Conservation (phyloP, 2,113 vertebrate species). For the Perca flavescens region DNA sequence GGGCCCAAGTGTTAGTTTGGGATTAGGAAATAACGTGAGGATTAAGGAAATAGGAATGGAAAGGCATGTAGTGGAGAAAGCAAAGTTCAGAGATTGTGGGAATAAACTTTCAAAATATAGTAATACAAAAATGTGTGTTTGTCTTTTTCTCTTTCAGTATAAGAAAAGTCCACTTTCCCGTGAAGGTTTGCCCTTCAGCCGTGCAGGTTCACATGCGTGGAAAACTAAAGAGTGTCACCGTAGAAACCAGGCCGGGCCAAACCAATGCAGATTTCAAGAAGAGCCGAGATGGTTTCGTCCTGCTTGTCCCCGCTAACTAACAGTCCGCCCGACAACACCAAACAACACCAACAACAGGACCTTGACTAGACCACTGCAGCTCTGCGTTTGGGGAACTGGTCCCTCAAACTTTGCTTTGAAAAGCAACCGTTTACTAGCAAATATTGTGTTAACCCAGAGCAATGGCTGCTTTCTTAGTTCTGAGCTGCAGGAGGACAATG, state of each 20-base stretch:
- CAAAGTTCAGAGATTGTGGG: background rate
- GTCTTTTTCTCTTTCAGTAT: constrained; percentile 78
- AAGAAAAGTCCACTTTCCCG: constrained; percentile 76
- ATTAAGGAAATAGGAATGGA: background rate
- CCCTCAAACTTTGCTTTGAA: background rate
- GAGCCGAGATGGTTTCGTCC: constrained; percentile 83
- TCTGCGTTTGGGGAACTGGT: background rate
- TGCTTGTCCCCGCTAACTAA: constrained; percentile 83
- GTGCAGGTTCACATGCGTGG: constrained; percentile 86
- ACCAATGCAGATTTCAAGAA: constrained; percentile 87
- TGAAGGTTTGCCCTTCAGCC: constrained; percentile 83
- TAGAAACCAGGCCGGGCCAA: constrained; percentile 79
- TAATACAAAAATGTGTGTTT: constrained; percentile 27
- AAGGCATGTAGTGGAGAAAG: background rate
- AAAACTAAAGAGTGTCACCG: constrained; percentile 80
- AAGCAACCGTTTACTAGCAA: background rate
- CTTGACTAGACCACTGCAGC: background rate
- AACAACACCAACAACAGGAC: background rate
- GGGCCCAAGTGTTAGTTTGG: background rate
- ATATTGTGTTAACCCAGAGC: background rate
- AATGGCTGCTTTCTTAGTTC: constrained; percentile 17
- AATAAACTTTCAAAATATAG: background rate
- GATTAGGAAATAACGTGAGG: background rate
- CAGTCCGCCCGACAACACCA: rapidly evolving
- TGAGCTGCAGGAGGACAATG: background rate